These are phyloP conservation scores for Rhodinocichla rosea DNA, from an alignment of 2,113 vertebrate species.

Conservation along the genomic window DNA sequence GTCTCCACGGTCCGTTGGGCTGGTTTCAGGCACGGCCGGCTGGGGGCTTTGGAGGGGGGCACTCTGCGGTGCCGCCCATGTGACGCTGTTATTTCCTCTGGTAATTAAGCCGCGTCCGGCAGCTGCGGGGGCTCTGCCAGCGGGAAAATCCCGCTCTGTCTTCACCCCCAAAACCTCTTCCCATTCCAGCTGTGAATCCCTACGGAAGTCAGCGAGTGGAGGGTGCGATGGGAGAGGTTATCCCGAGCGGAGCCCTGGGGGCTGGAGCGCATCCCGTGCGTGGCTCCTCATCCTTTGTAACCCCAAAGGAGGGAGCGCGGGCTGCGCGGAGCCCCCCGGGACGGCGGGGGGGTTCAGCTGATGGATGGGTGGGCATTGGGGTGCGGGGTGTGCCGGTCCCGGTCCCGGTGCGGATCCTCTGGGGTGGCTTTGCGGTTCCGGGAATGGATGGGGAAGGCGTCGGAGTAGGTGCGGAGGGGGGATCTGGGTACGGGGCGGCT, in stretches of 20 bases:
- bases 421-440: background rate
- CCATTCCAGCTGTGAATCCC: background rate
- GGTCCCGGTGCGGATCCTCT: background rate
- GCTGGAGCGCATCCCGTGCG: background rate
- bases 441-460: background rate
- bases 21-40: background rate
- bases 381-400: background rate
- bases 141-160: background rate
- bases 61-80: background rate
- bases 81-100: background rate
- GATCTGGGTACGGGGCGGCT: background rate
- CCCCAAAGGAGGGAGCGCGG: background rate
- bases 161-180: background rate
- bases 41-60: background rate
- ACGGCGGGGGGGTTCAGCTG: background rate
- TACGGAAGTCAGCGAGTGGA: fast-evolving
- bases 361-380: fast-evolving
- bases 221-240: background rate
- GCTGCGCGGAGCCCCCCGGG: background rate
- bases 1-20: background rate
- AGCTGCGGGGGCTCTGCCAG: background rate
- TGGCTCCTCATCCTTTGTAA: background rate
- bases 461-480: background rate
- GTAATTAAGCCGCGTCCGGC: background rate
- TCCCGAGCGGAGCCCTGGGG: background rate